Evolutionary conservation across 1,140 invertebrate genomes (phyloP), one percentile per base, ranked within the genome.

Genomic region (Cydia amplana): DNA sequence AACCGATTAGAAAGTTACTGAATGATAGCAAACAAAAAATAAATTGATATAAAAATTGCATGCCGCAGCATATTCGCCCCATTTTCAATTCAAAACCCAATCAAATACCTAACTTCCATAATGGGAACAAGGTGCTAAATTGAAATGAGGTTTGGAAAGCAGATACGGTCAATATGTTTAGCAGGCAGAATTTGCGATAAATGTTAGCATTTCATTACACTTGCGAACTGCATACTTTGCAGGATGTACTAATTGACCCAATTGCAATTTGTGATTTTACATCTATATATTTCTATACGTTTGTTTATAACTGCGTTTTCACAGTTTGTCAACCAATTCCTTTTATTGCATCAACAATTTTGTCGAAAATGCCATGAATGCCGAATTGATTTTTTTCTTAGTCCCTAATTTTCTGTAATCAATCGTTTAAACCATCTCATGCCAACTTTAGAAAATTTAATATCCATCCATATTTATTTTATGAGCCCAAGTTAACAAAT

Each of bases 201-300:
- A 18, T 36, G 28, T 70, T 40, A 20, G 65, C 65, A 20, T 36
- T 23, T 32, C 65, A 10, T 70, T 70, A 40, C n/a, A 70, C 65
- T 70, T 14, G 65, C n/a, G 10, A 67, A 67, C n/a, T 70, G 65
- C 65, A 70, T 36, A 70, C 55, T 12, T 70, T 18, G 65, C 65
- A 70, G 65, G 65, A 43, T 40, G 32, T 18, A 18, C 32, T 36
- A 43, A 70, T 70, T 70, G 28, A 43, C 65, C 65, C 32, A 43
- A 70, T 70, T 40, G 65, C 65, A 18, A 70, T 16, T 70, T 43
- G 65, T 70, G 65, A 70, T 70, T 70, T 36, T 36, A 70, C 32
- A 36, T 70, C 5, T 43, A 18, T n/a, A 18, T n/a, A 9, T 16
- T 46, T 46, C 14, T 12, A 1, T 70, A 28, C 18, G 36, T 70